Evolutionary conservation across 2,797 vertebrate genomes (phyloP).

Genomic region (Danio choprae): DNA sequence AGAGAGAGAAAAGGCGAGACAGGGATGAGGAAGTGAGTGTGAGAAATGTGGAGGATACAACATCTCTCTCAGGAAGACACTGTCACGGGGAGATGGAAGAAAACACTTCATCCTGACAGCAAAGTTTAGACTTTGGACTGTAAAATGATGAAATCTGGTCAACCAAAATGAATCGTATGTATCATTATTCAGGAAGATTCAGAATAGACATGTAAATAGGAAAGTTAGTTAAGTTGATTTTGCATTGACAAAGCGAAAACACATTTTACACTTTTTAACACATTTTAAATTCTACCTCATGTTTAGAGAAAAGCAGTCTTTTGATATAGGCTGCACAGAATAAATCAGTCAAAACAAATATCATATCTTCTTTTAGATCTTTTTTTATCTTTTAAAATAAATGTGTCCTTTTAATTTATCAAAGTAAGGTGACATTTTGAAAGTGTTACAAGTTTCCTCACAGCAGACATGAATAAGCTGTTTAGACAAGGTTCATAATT

Average conservation of each 20-base stretch:
- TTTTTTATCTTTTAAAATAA: not conserved
- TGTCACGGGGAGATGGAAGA: conserved; percentile 62
- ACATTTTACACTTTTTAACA: conserved; percentile 6
- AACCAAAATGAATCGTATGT: not conserved
- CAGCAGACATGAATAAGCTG: too few species aligned
- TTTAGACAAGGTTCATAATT: too few species aligned
- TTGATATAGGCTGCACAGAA: not conserved
- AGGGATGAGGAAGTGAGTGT: not conserved
- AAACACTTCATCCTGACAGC: conserved; percentile 70
- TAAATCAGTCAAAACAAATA: not conserved
- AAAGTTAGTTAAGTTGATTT: not conserved
- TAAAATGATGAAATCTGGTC: conserved; percentile 2
- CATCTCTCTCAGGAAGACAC: conserved; percentile 51
- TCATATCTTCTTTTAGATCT: not conserved
- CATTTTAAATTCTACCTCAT: conserved; percentile 43
- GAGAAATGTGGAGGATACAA: conserved; percentile 17
- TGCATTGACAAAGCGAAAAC: not conserved
- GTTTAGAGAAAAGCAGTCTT: conserved; percentile 20
- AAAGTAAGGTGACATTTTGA: too few species aligned
- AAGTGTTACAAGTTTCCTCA: too few species aligned
- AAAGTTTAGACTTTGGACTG: not conserved
- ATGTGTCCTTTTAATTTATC: too few species aligned
- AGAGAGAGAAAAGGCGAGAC: conserved; percentile 50
- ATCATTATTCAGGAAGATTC: not conserved
- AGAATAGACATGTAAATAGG: not conserved